Evolutionary conservation across 2,888 invertebrate species (phyloP), one percentile per base, ranked within the genome.

Genomic region (Pegoplata infirma): DNA sequence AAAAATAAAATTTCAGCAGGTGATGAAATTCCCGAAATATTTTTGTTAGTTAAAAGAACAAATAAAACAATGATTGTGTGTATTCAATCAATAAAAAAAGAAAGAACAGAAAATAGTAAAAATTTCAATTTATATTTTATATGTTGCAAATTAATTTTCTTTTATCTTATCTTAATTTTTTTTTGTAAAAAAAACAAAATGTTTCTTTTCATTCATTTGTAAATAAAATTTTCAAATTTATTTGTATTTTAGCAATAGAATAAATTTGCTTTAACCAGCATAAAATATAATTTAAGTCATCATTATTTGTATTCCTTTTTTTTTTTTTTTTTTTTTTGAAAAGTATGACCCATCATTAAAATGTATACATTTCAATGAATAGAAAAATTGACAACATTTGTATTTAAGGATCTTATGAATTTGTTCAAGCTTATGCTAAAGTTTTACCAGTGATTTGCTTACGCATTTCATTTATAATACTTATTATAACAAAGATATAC

Each of bases 301-400:
- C 47, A n/a, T n/a, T n/a, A 75, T 75, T 51, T n/a, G n/a, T n/a
- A n/a, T n/a, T n/a, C n/a, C n/a, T n/a, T n/a, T n/a, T n/a, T n/a
- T n/a, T n/a, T n/a, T n/a, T n/a, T n/a, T n/a, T n/a, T n/a, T n/a
- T n/a, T n/a, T n/a, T n/a, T 59, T 12, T 59, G 51, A 74, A 80
- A 77, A 84, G 83, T 85, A 84, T 85, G 87, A 86, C 84, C n/a
- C 86, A 87, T 86, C 86, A 87, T 86, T 86, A 86, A 86, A 86
- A 86, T 81, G 81, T 83, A 80, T 83, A 85, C 85, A 86, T 85
- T 84, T 83, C 83, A 86, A 76, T 86, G 86, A 83, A 81, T 80
- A 49, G 80, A 67, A 63, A 68, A 66, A 74, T 77, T 80, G 72
- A 72, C 56, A 75, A 68, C 47, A 75, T 56, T 77, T 77, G 64